Evolutionary conservation across 30 jellyfish, hydroid and myxozoan genomes (phyloP).

Genomic region (Cassiopea xamachana): DNA sequence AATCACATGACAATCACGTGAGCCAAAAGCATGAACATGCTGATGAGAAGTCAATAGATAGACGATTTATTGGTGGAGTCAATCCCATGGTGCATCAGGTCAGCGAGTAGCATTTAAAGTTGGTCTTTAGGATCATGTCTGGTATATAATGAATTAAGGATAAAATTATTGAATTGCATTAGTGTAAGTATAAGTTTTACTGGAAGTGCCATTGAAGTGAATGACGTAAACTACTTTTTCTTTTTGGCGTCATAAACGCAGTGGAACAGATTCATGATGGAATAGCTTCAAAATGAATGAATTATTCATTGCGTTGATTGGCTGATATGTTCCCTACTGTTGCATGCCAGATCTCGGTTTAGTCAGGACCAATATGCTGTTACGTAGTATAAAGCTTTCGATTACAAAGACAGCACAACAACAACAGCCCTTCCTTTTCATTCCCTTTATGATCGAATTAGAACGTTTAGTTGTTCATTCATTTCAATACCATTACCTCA

Average conservation of each 20-base stretch:
- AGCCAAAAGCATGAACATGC: background rate
- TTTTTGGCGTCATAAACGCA: background rate
- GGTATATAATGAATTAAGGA: conserved; percentile 20
- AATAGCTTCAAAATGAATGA: too few species aligned
- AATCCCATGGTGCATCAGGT: conserved; percentile 5
- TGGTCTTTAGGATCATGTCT: background rate
- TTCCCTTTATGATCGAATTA: background rate
- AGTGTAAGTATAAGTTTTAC: conserved; percentile 26
- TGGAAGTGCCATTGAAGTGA: conserved; percentile 17
- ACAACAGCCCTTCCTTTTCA: background rate
- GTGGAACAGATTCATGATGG: too few species aligned
- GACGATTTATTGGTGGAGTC: background rate
- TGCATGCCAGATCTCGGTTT: too few species aligned
- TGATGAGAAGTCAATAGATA: background rate
- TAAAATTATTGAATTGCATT: background rate
- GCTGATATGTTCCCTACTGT: too few species aligned
- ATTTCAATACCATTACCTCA: conserved; percentile 5
- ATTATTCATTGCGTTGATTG: too few species aligned
- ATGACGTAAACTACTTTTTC: background rate
- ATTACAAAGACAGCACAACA: too few species aligned
- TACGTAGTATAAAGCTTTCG: too few species aligned
- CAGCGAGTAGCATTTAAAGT: conserved; percentile 16
- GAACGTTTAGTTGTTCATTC: background rate
- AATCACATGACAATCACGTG: background rate
- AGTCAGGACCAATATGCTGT: too few species aligned